Evolutionary conservation across 23 tunicate genomes (phyloP).

Genomic region (Oikopleura albicans): DNA sequence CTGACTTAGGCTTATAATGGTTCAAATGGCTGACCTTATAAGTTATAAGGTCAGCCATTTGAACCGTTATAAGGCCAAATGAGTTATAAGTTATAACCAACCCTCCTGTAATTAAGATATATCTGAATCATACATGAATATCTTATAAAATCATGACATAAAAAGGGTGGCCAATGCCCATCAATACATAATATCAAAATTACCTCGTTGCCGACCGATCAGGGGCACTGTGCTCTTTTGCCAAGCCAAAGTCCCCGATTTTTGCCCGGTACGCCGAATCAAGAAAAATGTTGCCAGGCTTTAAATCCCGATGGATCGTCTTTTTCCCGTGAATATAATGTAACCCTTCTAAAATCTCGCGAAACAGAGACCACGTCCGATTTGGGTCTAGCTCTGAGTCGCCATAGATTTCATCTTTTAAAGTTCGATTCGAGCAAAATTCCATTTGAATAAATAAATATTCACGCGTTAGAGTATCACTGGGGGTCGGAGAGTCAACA

Average conservation of each 20-base stretch:
- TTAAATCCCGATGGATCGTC: not conserved
- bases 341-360: not conserved
- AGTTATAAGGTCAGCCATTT: no score
- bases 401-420: not conserved
- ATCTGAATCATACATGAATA: no score
- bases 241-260: not conserved
- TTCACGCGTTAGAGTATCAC: not conserved
- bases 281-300: slow-evolving; percentile 10
- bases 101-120: no score
- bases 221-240: not conserved
- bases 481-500: no score
- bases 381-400: not conserved
- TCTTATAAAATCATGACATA: no score
- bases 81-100: no score
- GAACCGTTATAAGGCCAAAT: no score
- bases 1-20: no score
- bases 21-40: no score
- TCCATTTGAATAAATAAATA: slow-evolving; percentile 10
- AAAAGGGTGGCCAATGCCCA: no score
- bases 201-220: no score
- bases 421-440: slow-evolving; percentile 15
- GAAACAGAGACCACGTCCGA: not conserved
- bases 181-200: no score
- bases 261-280: not conserved
- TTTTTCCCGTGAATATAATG: slow-evolving; percentile 3